phyloP scores from a whole-genome alignment of 2,113 vertebrate species.

The Apaloderma vittatum region DNA sequence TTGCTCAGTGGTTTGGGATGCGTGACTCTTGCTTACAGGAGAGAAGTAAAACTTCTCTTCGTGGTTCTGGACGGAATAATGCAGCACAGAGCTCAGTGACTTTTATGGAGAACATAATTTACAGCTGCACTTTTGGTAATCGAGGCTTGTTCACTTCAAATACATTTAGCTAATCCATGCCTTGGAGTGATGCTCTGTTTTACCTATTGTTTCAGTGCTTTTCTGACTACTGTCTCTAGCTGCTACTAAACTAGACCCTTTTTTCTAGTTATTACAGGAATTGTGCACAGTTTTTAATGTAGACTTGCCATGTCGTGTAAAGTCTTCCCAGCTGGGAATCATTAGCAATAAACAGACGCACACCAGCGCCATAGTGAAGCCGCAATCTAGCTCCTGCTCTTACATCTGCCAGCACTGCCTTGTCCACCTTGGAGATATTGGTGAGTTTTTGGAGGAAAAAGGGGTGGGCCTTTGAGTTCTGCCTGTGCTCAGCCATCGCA shows the following conservation, averaged over 20 bases:
- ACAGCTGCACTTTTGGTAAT: not conserved
- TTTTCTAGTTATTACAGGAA: conserved; percentile 92
- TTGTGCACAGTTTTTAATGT: conserved; percentile 98
- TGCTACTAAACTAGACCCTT: not conserved
- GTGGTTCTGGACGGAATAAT: not conserved
- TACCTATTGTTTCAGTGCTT: not conserved
- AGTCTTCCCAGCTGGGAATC: conserved; percentile 97
- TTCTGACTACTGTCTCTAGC: not conserved
- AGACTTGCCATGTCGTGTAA: conserved; percentile 96
- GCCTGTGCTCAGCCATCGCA: not conserved
- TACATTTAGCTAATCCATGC: not conserved
- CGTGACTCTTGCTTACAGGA: not conserved
- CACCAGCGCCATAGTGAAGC: conserved; percentile 93
- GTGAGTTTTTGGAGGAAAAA: conserved; percentile 78
- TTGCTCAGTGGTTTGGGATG: not conserved
- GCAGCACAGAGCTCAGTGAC: not conserved
- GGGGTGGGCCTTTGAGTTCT: not conserved
- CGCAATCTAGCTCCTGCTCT: conserved; percentile 97
- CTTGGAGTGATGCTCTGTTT: not conserved
- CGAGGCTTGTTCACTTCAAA: not conserved
- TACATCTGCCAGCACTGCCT: conserved; percentile 99
- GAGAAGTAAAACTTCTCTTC: not conserved
- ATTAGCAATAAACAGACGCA: conserved; percentile 95
- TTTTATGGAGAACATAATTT: not conserved
- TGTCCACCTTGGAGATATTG: conserved; percentile 98